Evolutionary conservation across 37 sponge, comb jelly and placozoan genomes (phyloP), one percentile per base, ranked within the genome.

Genomic region (Beroe forskalii): DNA sequence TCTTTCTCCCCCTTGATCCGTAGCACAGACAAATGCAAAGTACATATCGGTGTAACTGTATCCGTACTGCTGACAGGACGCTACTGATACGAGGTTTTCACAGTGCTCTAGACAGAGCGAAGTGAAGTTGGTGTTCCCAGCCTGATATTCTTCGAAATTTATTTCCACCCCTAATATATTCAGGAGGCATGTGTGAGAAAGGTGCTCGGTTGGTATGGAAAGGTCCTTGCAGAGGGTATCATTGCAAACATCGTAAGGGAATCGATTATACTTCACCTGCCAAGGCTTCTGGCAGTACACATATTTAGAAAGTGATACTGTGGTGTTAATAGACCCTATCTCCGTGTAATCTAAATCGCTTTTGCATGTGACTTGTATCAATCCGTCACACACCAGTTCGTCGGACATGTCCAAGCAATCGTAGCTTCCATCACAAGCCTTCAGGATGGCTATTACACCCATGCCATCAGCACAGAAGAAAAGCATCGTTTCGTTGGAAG

Each of bases 381-480:
- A 14, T 6, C 40, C 76, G 6, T 72, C 39, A 38, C 76, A 72
- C 8, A 38, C 39, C 23, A 22, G 6, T 27, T 72, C 76, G 40
- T 72, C 76, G 3, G 38, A 32, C 27, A 4, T 12, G 27, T 72
- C 40, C 14, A 38, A 38, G 27, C 76, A 72, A 38, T 72, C 76
- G 22, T 33, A 38, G 6, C 20, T 3, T 38, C 76, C 76, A 38
- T 72, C 76, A 72, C 76, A 72, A 8, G 22, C 40, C 38, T 6
- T 17, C 8, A 8, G 37, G 6, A 72, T 17, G 40, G 39, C 8
- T 33, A 36, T 27, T 6, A 33, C 9, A 4, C 76, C 76, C 40
- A 12, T 38, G 28, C 76, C 76, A 38, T 72, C 40, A 8, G 28
- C 40, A 72, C 76, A 72, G 76, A 32, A 72, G 23, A 72, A 38